Conservation (phyloP, 2,888 invertebrate genomes). For the Drosophila ezoana region DNA sequence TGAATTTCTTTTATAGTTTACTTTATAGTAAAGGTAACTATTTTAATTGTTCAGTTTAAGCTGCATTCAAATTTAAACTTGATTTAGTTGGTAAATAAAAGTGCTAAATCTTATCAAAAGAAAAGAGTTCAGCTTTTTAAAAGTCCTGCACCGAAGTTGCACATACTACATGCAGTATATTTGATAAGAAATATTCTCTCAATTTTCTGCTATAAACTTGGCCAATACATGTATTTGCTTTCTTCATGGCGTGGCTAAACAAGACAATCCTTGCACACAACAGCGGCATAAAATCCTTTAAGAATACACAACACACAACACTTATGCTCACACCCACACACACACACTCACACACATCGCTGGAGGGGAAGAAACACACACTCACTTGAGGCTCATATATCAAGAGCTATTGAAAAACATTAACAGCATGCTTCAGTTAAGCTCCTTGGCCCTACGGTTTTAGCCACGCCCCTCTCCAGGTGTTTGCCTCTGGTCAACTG, state of each 20-base stretch:
- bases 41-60: too few relatives aligned
- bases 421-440: constrained; percentile 55
- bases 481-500: constrained; percentile 28
- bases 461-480: constrained; percentile 11
- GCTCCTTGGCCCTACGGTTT: constrained; percentile 16
- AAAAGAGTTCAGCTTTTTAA: too few relatives aligned
- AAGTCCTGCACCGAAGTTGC: background rate
- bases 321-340: constrained; percentile 14
- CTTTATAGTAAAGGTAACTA: too few relatives aligned
- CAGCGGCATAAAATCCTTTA: constrained; percentile 11
- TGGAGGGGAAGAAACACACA: constrained; percentile 9
- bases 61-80: too few relatives aligned
- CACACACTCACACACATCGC: background rate
- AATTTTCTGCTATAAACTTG: constrained; percentile 13
- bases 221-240: background rate
- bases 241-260: background rate
- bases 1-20: too few relatives aligned
- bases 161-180: too few relatives aligned
- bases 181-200: constrained; percentile 1
- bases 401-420: constrained; percentile 71
- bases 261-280: constrained; percentile 10
- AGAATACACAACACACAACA: constrained; percentile 10
- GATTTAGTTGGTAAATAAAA: too few relatives aligned
- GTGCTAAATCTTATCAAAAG: too few relatives aligned
- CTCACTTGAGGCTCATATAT: constrained; percentile 58